Percentiles rank a stretch among this genome's conserved stretches.
These are phyloP conservation scores for Spinibarbus caldwelli DNA, from an alignment of 2,797 vertebrate species.

Conservation along the genomic window DNA sequence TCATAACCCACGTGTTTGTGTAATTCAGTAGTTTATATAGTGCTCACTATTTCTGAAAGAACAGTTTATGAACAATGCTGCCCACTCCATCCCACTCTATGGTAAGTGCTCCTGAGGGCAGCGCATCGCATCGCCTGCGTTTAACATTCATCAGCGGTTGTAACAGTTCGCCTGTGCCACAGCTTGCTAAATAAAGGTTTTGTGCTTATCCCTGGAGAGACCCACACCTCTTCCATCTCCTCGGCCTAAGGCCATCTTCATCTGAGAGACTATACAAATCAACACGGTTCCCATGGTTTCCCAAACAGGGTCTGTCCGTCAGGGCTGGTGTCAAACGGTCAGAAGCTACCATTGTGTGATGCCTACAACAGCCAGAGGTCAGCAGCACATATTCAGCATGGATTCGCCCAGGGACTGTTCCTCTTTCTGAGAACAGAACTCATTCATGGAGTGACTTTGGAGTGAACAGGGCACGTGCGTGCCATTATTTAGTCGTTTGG, in stretches of 20 bases:
- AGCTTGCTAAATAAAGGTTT: conserved; percentile 53
- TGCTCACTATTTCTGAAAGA: conserved; percentile 55
- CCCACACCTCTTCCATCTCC: conserved; percentile 42
- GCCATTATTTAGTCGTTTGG: too few species aligned
- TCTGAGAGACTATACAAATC: conserved; percentile 66
- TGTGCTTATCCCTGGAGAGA: conserved; percentile 44
- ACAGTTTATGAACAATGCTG: conserved; percentile 43
- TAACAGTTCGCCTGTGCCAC: conserved; percentile 25
- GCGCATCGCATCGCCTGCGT: conserved; percentile 27
- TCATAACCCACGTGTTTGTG: conserved; percentile 57
- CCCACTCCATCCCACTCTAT: conserved; percentile 59
- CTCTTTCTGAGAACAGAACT: conserved; percentile 33
- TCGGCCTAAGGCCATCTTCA: conserved; percentile 15
- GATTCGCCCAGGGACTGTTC: conserved; percentile 63
- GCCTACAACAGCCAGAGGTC: conserved; percentile 39
- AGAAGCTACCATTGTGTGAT: conserved; percentile 67
- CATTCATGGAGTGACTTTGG: too few species aligned
- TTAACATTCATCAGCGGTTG: conserved; percentile 37
- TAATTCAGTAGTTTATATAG: conserved; percentile 56
- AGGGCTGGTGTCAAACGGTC: conserved; percentile 66
- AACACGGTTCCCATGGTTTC: conserved; percentile 73
- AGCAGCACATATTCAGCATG: conserved; percentile 58
- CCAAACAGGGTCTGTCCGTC: conserved; percentile 65
- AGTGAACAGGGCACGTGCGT: too few species aligned
- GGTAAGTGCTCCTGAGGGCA: conserved; percentile 52